A percentile compares a stretch with the other conserved stretches of the same genome.
Evolutionary conservation across 2,113 vertebrate genomes (phyloP).

Genomic region (Passerina amoena): DNA sequence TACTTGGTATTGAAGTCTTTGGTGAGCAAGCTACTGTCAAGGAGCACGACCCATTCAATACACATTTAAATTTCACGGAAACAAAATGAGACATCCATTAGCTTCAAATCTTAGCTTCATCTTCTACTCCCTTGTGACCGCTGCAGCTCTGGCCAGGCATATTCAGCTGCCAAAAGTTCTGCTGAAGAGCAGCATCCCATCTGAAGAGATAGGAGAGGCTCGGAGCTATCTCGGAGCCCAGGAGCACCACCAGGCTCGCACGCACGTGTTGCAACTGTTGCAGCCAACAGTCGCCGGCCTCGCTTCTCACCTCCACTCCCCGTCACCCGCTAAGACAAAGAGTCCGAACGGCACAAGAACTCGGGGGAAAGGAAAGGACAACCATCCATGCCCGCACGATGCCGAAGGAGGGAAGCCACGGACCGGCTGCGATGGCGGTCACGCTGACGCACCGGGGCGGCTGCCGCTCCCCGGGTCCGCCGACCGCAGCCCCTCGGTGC

Average conservation of each 20-base stretch:
- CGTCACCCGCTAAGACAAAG: not conserved
- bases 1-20: not conserved
- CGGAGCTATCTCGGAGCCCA: not conserved
- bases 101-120: not conserved
- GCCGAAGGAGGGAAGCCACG: not conserved
- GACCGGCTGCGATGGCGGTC: not conserved
- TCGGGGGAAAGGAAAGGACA: not conserved
- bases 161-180: not conserved
- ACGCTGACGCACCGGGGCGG: not conserved
- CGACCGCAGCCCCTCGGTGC: not conserved
- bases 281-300: not conserved
- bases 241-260: not conserved
- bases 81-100: not conserved
- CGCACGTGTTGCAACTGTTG: not conserved
- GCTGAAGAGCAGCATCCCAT: not conserved
- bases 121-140: not conserved
- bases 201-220: rapidly evolving
- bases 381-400: not conserved
- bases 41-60: not conserved
- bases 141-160: not conserved
- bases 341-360: not conserved
- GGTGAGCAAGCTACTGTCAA: not conserved
- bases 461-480: not conserved
- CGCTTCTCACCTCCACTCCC: not conserved
- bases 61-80: not conserved